Conservation (phyloP, 2,888 invertebrate species). For the Thysanoteuthis rhombus region DNA sequence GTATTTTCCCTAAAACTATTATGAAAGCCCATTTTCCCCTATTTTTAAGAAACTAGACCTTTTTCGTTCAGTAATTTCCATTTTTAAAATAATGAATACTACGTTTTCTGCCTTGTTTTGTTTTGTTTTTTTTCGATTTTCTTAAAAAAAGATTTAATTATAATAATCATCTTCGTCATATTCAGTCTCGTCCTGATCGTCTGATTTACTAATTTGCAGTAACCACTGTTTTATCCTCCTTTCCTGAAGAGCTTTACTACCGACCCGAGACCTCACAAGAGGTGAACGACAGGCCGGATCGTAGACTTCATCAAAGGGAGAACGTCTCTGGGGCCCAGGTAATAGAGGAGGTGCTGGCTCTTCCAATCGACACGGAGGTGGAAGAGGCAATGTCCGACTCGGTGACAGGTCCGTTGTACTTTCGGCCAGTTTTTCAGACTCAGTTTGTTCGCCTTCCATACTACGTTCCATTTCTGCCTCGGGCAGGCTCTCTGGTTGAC, state of each 20-base stretch:
- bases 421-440: constrained; percentile 16
- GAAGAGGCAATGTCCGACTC: neutral
- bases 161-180: constrained; percentile 27
- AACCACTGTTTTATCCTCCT: constrained; percentile 27
- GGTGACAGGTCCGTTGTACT: neutral
- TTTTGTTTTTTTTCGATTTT: neutral
- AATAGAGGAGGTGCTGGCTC: neutral
- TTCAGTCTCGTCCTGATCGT: neutral
- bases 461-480: constrained; percentile 28
- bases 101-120: neutral
- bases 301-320: constrained; percentile 15
- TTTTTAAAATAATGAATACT: neutral
- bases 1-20: no score
- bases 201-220: neutral
- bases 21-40: no score
- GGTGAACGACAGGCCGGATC: constrained; percentile 29
- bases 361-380: neutral
- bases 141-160: neutral
- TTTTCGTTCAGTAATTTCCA: no score
- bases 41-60: no score
- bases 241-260: constrained; percentile 30
- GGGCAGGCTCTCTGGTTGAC: constrained; percentile 32
- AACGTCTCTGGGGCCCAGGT: neutral
- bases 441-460: neutral
- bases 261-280: constrained; percentile 24